Percentiles rank a stretch among this genome's conserved stretches.
Evolutionary conservation across 2,888 invertebrate genomes (phyloP).

Genomic region (Euphydryas editha): DNA sequence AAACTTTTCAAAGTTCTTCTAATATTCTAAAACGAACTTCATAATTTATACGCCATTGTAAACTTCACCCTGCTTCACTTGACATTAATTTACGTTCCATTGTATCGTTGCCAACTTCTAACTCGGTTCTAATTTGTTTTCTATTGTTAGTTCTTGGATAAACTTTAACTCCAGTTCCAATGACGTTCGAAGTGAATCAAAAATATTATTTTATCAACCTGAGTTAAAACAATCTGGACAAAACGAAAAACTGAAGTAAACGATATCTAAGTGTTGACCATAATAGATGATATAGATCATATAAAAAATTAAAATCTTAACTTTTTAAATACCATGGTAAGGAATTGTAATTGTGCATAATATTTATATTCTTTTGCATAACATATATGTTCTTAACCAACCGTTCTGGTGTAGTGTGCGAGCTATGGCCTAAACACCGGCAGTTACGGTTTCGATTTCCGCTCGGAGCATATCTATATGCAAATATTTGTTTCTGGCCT

Average conservation of each 20-base stretch:
- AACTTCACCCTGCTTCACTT: conserved; percentile 41
- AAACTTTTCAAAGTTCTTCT: conserved; percentile 23
- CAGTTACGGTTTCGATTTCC: too few relatives aligned
- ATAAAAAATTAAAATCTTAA: background rate
- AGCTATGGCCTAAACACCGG: too few relatives aligned
- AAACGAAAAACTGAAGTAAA: too few relatives aligned
- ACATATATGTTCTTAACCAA: too few relatives aligned
- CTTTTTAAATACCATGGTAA: background rate
- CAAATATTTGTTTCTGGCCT: too few relatives aligned
- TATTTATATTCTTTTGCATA: too few relatives aligned
- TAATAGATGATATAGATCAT: too few relatives aligned
- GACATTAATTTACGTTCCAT: conserved; percentile 48
- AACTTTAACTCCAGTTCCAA: conserved; percentile 44
- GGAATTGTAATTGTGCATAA: too few relatives aligned
- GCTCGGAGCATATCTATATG: too few relatives aligned
- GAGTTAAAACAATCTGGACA: too few relatives aligned
- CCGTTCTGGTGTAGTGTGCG: too few relatives aligned
- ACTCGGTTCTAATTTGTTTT: conserved; percentile 49
- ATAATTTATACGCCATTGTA: conserved; percentile 43
- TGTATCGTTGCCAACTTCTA: conserved; percentile 48
- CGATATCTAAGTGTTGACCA: too few relatives aligned
- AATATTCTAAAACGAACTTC: conserved; percentile 33
- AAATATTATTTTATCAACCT: conserved; percentile 26
- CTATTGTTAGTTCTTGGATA: conserved; percentile 45
- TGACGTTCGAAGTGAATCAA: conserved; percentile 40